Percentiles rank a stretch among this genome's conserved stretches.
Conservation (phyloP, 2,888 invertebrate species). For the Callimorpha dominula region DNA sequence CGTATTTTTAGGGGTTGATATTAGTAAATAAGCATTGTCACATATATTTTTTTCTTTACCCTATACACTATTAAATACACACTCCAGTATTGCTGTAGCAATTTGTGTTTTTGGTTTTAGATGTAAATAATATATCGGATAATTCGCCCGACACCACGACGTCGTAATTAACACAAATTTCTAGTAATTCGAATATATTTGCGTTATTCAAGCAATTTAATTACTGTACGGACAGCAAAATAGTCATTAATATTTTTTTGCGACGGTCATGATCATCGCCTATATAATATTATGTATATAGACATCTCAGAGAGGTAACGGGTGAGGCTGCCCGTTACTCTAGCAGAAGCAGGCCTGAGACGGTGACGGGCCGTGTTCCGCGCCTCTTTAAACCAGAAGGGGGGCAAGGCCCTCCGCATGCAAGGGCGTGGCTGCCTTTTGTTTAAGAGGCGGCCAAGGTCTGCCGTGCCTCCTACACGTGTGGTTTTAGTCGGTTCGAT, state of each 20-base stretch:
- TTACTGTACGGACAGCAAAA: conserved; percentile 29
- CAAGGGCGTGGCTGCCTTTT: too few relatives aligned
- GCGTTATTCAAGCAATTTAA: conserved; percentile 20
- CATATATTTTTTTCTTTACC: conserved; percentile 14
- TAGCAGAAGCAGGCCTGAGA: too few relatives aligned
- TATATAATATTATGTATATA: too few relatives aligned
- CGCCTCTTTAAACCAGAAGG: too few relatives aligned
- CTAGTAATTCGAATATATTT: conserved; percentile 22
- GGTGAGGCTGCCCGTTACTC: too few relatives aligned
- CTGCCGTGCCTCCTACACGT: too few relatives aligned
- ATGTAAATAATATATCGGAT: conserved; percentile 34
- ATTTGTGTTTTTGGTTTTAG: conserved; percentile 33
- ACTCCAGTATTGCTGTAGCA: conserved; percentile 14
- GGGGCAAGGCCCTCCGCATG: too few relatives aligned
- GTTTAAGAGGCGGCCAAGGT: too few relatives aligned
- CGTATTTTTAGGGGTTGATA: too few relatives aligned
- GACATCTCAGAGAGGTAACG: too few relatives aligned
- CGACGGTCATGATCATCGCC: neutral
- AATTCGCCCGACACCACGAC: conserved; percentile 21
- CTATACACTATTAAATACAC: conserved; percentile 21
- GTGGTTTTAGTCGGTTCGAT: too few relatives aligned
- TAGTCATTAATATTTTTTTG: neutral
- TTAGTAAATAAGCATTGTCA: neutral
- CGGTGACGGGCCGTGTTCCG: too few relatives aligned
- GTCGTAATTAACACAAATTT: conserved; percentile 37